Conservation (phyloP, 2,113 vertebrate genomes). For the Saiga tatarica region DNA sequence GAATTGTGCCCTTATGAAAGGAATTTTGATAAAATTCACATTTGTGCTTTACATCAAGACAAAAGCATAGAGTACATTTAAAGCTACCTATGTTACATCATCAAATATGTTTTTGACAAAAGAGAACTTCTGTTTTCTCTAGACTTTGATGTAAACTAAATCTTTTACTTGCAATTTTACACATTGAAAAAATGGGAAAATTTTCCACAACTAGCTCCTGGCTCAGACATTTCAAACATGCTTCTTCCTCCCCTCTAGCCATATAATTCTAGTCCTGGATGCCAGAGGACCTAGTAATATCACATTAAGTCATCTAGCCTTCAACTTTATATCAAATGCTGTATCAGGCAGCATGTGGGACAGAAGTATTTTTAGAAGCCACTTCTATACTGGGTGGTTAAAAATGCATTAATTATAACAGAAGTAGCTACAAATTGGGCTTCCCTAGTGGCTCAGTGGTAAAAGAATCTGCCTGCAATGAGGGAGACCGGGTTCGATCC, state of each 20-base stretch:
- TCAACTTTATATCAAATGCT: background rate
- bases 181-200: background rate
- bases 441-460: background rate
- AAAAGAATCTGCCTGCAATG: background rate
- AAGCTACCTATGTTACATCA: background rate
- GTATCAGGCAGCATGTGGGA: background rate
- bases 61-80: background rate
- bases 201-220: background rate
- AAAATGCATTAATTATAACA: background rate
- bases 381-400: background rate
- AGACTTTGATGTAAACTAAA: background rate
- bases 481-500: accelerated
- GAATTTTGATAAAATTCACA: background rate
- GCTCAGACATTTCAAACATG: background rate
- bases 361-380: background rate
- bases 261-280: background rate
- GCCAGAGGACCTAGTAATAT: background rate
- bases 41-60: background rate
- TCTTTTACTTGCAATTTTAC: background rate
- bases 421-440: background rate
- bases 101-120: background rate
- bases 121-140: background rate
- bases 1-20: background rate
- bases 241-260: background rate
- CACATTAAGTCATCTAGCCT: background rate